Base-by-base conservation (phyloP, 2,797 vertebrate species). In the Megalops cyprinoides region DNA sequence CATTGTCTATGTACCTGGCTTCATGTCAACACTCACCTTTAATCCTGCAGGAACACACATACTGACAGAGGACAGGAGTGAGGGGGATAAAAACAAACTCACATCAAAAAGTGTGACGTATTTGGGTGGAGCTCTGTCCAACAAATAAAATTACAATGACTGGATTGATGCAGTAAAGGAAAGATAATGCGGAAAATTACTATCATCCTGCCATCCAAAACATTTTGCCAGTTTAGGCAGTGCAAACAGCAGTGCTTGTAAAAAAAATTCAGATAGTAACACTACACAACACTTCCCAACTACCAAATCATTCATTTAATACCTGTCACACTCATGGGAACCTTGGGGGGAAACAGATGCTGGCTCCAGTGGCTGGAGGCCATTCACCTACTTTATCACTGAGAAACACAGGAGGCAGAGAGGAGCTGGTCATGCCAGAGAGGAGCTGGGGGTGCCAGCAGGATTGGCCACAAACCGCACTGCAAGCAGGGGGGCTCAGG, bases 1-100 rank as follows among this genome's bases (percentile, higher is more conserved):
- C 7, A 20, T 85, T 80, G 88, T 90, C 89, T 89, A 87, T 3
- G 81, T 84, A 77, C 85, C 86, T 85, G 83, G 85, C 81, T 51
- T 74, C 79, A 82, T 73, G 51, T 77, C 62, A 46, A 89, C 90
- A 90, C 88, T 87, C 81, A 69, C 85, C 74, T n/a, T 88, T 92
- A 90, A 92, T 92, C 90, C 90, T 10, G 82, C 90, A 90, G 89
- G 90, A 90, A 28, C 42, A 39, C 51, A 1, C 34, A 69, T 39
- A 10, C 5, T 51, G 89, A 85, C 86, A 80, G 79, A 86, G 81
- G 86, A 87, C 87, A 82, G 89, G 89, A 89, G 46, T 56, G 86
- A 84, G 86, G 56, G 83, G 77, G 83, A 86, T 84, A 25, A 84
- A 86, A 87, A 56, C 78, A 46, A 84, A 84, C 85, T 87, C 84